Evolutionary conservation across 2,113 vertebrate genomes (phyloP), one percentile per base, ranked within the genome.

Genomic region (Dinomys branickii): DNA sequence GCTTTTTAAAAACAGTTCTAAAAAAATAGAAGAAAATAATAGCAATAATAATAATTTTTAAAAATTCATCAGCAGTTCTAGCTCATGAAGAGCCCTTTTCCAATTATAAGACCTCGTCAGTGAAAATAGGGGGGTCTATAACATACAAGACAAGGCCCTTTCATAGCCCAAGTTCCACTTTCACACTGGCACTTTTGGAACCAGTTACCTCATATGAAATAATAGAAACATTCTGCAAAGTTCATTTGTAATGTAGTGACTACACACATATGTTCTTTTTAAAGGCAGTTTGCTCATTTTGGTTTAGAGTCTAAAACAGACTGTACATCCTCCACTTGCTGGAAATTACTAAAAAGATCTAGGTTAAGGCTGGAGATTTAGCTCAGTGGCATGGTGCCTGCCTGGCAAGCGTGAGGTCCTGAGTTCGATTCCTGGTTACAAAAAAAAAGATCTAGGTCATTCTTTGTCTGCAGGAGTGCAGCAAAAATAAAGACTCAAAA

Each of bases 241-340:
- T 16, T 61, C 54, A 59, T 35, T 4, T 73, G 35, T 58, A 73
- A 88, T 38, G 7, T 28, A 92, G 2, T 54, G 30, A 50, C 12
- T 56, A 33, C 19, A 63, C 56, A 65, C 92, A 81, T 35, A n/a
- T 7, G 3, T 44, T 44, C 61, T 54, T 73, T 85, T 80, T 80
- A 33, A 10, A 80, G 88, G 33, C 20, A 22, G 10, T 71, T 95
- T 85, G 6, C 33, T 93, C n/a, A 78, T 80, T 95, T 89, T 90
- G 28, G 26, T 59, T 59, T 92, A 84, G 24, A 84, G 24, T 85
- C 84, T 67, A 88, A 89, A 83, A 58, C 38, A 54, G n/a, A n/a
- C 35, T 41, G 35, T 17, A 65, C 5, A 47, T 41, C 17, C 50
- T 61, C 44, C 22, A n/a, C 44, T 59, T 90, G 71, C 61, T 30